A percentile compares a stretch with the other conserved stretches of the same genome.
Conservation (phyloP, 1,140 invertebrate species). For the Scaptomyza pallida region DNA sequence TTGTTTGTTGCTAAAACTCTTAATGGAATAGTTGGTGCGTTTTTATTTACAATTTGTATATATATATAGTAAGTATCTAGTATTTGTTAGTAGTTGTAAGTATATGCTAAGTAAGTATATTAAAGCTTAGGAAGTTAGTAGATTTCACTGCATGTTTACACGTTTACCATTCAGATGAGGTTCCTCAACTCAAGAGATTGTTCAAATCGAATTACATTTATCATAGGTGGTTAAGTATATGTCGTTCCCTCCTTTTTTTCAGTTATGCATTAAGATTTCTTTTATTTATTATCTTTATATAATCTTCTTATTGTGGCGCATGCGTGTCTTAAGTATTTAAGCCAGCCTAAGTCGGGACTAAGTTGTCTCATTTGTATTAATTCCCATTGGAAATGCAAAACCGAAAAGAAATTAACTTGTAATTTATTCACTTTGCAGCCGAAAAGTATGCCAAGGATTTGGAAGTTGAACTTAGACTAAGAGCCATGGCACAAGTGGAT, state of each 20-base stretch:
- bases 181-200: slow-evolving; percentile 9
- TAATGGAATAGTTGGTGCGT: slow-evolving; percentile 80
- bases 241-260: slow-evolving; percentile 7
- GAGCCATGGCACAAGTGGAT: slow-evolving; percentile 7
- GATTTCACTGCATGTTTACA: slow-evolving; percentile 64
- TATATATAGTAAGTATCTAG: slow-evolving; percentile 54
- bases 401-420: slow-evolving; percentile 3
- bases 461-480: neutral
- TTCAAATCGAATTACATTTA: slow-evolving; percentile 27
- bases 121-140: slow-evolving; percentile 81
- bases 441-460: slow-evolving; percentile 32
- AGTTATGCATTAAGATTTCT: slow-evolving; percentile 3
- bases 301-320: neutral
- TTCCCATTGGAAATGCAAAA: neutral
- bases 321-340: neutral
- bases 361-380: neutral
- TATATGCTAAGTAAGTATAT: slow-evolving; percentile 51
- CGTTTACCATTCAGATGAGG: slow-evolving; percentile 2
- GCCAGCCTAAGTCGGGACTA: neutral
- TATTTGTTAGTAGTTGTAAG: slow-evolving; percentile 12
- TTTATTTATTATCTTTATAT: neutral
- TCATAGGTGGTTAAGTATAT: slow-evolving; percentile 40
- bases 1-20: slow-evolving; percentile 69
- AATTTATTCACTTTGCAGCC: slow-evolving; percentile 6
- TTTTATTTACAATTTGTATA: slow-evolving; percentile 76